phyloP scores from a whole-genome alignment of 1,140 invertebrate genomes.

The Octopus sinensis region DNA sequence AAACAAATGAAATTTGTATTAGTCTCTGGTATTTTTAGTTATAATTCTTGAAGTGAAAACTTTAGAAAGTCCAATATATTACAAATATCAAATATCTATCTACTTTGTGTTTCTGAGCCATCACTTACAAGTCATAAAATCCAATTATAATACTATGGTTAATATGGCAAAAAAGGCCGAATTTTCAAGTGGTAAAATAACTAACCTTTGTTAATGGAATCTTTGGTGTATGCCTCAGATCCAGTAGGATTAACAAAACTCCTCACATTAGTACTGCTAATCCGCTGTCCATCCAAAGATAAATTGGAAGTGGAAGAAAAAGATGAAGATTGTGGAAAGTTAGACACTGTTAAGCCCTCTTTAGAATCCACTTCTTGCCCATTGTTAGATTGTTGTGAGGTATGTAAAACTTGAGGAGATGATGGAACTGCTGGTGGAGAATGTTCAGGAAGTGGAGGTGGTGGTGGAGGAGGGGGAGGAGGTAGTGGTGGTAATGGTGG shows the following conservation, averaged over 20 bases:
- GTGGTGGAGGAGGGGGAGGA: constrained; percentile 43
- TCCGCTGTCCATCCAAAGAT: not conserved
- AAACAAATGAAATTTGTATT: too few relatives aligned
- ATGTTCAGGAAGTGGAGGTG: constrained; percentile 49
- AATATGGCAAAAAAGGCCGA: too few relatives aligned
- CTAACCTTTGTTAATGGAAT: constrained; percentile 11
- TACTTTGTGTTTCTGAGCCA: too few relatives aligned
- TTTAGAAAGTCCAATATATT: too few relatives aligned
- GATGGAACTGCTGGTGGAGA: constrained; percentile 44
- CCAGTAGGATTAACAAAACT: constrained; percentile 1
- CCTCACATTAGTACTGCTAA: not conserved
- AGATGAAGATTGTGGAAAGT: not conserved
- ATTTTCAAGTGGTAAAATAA: not conserved
- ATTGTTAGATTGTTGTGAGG: not conserved
- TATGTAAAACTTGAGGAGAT: constrained; percentile 8
- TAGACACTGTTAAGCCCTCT: not conserved
- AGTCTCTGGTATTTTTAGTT: too few relatives aligned
- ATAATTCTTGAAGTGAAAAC: too few relatives aligned
- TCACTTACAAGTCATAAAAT: too few relatives aligned
- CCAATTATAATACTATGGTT: too few relatives aligned
- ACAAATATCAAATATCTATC: too few relatives aligned
- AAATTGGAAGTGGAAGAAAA: not conserved
- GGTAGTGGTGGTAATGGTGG: constrained; percentile 13
- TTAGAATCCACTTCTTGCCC: constrained; percentile 6
- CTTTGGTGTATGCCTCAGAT: not conserved